Evolutionary conservation across 53 echinoderm and acorn worm genomes (phyloP).

Genomic region (Echinarachnius parma): DNA sequence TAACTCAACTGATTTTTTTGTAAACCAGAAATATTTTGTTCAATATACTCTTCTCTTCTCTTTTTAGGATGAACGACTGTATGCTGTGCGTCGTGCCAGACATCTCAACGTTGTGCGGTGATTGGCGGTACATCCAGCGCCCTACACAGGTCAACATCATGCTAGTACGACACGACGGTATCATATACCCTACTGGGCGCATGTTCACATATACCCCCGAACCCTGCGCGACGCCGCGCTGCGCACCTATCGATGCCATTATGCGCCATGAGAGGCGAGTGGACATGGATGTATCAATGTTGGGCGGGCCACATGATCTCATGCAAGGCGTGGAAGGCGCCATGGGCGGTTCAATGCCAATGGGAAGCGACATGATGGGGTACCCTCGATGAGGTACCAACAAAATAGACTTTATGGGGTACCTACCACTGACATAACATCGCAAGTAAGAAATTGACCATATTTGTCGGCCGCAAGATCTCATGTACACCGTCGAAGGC

Average conservation of each 20-base stretch:
- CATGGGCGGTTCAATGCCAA: conserved; percentile 14
- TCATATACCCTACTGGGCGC: conserved; percentile 96
- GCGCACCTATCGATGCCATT: conserved; percentile 40
- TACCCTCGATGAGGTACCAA: not conserved
- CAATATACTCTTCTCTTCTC: no score
- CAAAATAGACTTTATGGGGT: not conserved
- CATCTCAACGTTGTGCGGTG: conserved; percentile 91
- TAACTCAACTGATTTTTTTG: no score
- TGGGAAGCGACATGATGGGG: conserved; percentile 4
- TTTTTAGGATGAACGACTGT: conserved; percentile 56
- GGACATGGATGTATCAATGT: not conserved
- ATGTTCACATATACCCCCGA: conserved; percentile 98
- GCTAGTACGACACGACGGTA: conserved; percentile 88
- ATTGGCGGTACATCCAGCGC: conserved; percentile 80
- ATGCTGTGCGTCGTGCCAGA: conserved; percentile 98
- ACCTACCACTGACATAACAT: no score
- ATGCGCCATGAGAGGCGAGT: conserved; percentile 1
- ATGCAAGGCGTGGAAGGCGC: conserved; percentile 28
- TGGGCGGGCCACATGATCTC: not conserved
- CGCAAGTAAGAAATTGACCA: no score
- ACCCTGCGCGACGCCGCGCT: conserved; percentile 66
- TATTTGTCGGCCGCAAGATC: no score
- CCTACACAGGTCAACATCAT: conserved; percentile 97
- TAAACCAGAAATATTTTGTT: no score
- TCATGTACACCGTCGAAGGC: conserved; percentile 17